These are phyloP conservation scores for Chondrosia reniformis DNA, from an alignment of 37 sponge, comb jelly and placozoan species.

Conservation along the genomic window DNA sequence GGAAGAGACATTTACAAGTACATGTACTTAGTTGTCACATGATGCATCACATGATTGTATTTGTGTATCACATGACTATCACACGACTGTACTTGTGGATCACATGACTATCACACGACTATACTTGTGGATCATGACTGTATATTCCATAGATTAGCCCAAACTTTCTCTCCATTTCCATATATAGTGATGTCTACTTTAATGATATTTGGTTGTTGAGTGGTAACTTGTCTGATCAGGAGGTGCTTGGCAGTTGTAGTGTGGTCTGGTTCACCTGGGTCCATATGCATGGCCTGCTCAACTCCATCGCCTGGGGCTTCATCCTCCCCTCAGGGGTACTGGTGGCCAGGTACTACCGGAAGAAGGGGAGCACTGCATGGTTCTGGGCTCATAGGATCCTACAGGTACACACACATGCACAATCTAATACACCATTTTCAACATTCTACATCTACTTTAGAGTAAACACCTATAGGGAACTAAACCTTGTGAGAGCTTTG, in stretches of 20 bases:
- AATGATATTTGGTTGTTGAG: slow-evolving; percentile 52
- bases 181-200: neutral
- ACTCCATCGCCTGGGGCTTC: slow-evolving; percentile 39
- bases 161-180: too few species aligned
- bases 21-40: neutral
- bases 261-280: slow-evolving; percentile 43
- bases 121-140: too few species aligned
- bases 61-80: too few species aligned
- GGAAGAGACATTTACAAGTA: slow-evolving; percentile 14
- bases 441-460: neutral
- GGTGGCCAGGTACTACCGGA: slow-evolving; percentile 35
- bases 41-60: too few species aligned
- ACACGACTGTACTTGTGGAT: too few species aligned
- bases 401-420: slow-evolving; percentile 16
- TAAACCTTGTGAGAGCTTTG: neutral
- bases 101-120: too few species aligned
- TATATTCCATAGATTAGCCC: too few species aligned
- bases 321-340: slow-evolving; percentile 36
- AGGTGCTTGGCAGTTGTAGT: slow-evolving; percentile 15
- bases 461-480: neutral
- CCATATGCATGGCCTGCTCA: slow-evolving; percentile 47
- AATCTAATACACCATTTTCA: neutral
- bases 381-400: slow-evolving; percentile 29
- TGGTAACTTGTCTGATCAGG: slow-evolving; percentile 22
- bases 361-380: slow-evolving; percentile 14